These are phyloP conservation scores for Phenganax subtilis DNA, from an alignment of 92 coral and sea anemone genomes.

Conservation along the genomic window DNA sequence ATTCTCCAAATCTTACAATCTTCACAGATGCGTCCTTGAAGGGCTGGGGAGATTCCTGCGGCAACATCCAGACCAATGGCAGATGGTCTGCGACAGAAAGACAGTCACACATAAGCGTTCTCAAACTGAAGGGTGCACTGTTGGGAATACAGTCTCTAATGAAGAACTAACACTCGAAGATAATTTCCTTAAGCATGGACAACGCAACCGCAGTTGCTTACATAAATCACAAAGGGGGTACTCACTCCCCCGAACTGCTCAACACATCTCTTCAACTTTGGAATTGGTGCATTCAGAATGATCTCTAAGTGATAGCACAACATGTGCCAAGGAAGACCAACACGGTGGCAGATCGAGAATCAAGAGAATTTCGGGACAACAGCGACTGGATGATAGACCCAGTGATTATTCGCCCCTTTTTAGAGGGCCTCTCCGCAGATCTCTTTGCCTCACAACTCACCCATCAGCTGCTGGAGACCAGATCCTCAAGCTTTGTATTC, in stretches of 20 bases:
- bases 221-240: conserved; percentile 46
- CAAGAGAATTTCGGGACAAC: conserved; percentile 30
- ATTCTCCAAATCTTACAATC: conserved; percentile 35
- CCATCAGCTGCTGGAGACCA: conserved; percentile 41
- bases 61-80: conserved; percentile 42
- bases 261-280: conserved; percentile 43
- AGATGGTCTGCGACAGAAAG: conserved; percentile 46
- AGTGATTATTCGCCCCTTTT: conserved; percentile 38
- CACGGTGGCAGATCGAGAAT: neutral
- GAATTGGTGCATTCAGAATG: conserved; percentile 43
- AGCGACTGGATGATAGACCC: conserved; percentile 54
- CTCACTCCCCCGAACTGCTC: conserved; percentile 18
- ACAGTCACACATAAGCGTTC: conserved; percentile 43
- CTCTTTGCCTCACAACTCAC: conserved; percentile 48
- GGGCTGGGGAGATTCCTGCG: conserved; percentile 51
- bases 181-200: conserved; percentile 46
- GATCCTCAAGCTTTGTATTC: conserved; percentile 43
- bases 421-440: conserved; percentile 25
- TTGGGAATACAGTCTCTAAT: conserved; percentile 29
- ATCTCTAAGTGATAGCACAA: conserved; percentile 47
- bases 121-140: conserved; percentile 45
- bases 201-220: conserved; percentile 53
- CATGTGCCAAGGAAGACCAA: conserved; percentile 46
- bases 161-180: conserved; percentile 40
- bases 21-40: conserved; percentile 41